Percentiles rank a stretch among this genome's conserved stretches.
phyloP scores from a whole-genome alignment of 1,140 invertebrate genomes.

The Telenomus remus region DNA sequence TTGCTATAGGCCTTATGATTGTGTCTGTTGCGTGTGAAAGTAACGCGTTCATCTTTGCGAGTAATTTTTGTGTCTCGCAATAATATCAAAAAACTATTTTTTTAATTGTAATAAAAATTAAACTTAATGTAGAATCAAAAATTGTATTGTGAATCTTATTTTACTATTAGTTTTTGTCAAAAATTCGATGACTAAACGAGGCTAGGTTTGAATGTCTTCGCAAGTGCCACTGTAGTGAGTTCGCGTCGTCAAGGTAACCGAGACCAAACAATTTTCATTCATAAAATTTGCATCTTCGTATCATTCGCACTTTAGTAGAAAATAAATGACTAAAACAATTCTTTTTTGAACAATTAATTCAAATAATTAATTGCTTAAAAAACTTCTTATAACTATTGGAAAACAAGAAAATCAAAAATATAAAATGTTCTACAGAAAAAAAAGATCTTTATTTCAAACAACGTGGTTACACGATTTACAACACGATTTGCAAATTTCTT shows the following conservation, averaged over 20 bases:
- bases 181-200: no score
- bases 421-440: constrained; percentile 12
- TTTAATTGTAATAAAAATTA: background rate
- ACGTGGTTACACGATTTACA: constrained; percentile 19
- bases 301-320: no score
- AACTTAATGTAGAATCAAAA: no score
- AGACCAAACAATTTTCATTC: constrained; percentile 24
- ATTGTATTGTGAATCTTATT: background rate
- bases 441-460: constrained; percentile 38
- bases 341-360: no score
- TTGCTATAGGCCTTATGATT: constrained; percentile 16
- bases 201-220: constrained; percentile 5
- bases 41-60: constrained; percentile 17
- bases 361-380: no score
- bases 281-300: constrained; percentile 16
- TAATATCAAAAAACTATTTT: background rate
- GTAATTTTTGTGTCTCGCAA: background rate
- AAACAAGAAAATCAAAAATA: constrained; percentile 1
- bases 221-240: background rate
- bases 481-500: constrained; percentile 18
- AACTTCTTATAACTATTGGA: background rate
- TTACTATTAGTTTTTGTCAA: background rate
- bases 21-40: constrained; percentile 22
- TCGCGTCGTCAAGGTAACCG: constrained; percentile 20
- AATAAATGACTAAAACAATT: no score